phyloP scores from a whole-genome alignment of 2,797 vertebrate genomes.

The Onychomys torridus region DNA sequence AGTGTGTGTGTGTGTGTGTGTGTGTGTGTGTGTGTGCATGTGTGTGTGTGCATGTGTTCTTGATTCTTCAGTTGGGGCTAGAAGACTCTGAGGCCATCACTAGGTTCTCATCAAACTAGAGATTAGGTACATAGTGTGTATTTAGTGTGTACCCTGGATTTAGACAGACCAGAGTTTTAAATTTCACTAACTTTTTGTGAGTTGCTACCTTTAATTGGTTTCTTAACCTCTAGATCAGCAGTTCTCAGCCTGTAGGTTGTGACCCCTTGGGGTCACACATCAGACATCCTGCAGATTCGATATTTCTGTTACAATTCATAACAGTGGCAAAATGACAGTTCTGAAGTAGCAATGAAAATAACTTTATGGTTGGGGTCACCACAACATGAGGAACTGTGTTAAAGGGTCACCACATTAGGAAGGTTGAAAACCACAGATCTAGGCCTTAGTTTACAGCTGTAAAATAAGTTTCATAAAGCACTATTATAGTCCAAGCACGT shows the following conservation, averaged over 20 bases:
- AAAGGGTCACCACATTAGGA: neutral
- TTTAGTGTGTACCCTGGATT: neutral
- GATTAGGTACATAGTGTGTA: neutral
- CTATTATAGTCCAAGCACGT: neutral
- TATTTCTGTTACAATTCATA: neutral
- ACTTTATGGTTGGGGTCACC: neutral
- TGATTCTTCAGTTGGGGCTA: neutral
- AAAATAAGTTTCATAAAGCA: conserved; percentile 24
- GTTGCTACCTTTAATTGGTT: neutral
- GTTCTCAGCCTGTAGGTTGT: neutral
- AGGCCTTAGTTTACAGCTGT: neutral
- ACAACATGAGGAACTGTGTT: neutral
- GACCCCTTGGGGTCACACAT: neutral
- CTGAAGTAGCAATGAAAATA: neutral
- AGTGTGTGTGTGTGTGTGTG: neutral
- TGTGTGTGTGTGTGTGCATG: neutral
- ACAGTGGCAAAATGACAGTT: neutral
- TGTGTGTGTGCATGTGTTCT: neutral
- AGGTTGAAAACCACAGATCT: neutral
- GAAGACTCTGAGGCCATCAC: neutral
- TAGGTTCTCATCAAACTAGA: neutral
- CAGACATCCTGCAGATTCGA: neutral
- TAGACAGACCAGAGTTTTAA: neutral
- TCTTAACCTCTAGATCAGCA: neutral
- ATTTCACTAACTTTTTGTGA: conserved; percentile 6